phyloP scores from a whole-genome alignment of 2,888 invertebrate species.

The Acanthacorydalis orientalis region DNA sequence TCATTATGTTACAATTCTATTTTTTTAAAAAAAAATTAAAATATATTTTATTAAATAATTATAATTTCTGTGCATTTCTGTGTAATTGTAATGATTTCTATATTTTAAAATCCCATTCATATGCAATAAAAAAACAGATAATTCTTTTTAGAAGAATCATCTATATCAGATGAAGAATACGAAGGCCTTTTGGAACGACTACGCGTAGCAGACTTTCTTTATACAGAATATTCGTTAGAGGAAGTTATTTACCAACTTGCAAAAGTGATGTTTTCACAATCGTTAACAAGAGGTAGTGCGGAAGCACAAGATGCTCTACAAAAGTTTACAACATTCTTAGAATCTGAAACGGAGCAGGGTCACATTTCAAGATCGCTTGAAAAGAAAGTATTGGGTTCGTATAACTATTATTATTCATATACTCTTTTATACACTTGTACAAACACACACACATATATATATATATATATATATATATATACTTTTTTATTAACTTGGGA shows the following conservation, averaged over 20 bases:
- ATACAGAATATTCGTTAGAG: constrained; percentile 59
- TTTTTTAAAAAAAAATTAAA: too few relatives aligned
- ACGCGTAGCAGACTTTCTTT: constrained; percentile 50
- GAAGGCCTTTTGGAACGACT: constrained; percentile 52
- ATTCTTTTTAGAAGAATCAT: too few relatives aligned
- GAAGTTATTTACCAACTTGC: constrained; percentile 68
- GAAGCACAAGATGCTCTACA: constrained; percentile 57
- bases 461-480: too few relatives aligned
- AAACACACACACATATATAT: not conserved
- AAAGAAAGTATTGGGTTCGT: constrained; percentile 57
- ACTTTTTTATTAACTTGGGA: too few relatives aligned
- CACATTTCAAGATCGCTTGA: constrained; percentile 56
- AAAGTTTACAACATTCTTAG: constrained; percentile 56
- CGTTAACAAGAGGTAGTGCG: constrained; percentile 46
- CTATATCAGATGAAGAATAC: constrained; percentile 30
- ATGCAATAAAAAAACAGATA: too few relatives aligned
- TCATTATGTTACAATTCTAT: too few relatives aligned
- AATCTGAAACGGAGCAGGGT: constrained; percentile 54
- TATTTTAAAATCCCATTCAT: too few relatives aligned
- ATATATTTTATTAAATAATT: too few relatives aligned
- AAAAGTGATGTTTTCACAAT: constrained; percentile 67
- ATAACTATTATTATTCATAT: constrained; percentile 9
- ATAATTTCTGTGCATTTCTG: too few relatives aligned
- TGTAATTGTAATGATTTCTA: too few relatives aligned
- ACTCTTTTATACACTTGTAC: not conserved